phyloP scores from a whole-genome alignment of 2,113 vertebrate species.

The Phaethon lepturus region DNA sequence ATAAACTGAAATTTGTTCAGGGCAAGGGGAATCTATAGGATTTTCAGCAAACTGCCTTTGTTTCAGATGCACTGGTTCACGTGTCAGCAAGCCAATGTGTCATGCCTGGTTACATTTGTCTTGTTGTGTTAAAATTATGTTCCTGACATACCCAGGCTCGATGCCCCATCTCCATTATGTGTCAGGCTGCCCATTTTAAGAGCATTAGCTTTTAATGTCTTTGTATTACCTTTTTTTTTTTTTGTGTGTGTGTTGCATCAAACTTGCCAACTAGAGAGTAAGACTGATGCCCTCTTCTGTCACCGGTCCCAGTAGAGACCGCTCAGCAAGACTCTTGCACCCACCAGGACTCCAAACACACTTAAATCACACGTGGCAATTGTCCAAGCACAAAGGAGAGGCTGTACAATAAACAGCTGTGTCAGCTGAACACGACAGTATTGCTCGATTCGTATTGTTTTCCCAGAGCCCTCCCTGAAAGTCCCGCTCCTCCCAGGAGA shows the following conservation, averaged over 20 bases:
- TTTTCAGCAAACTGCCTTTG: constrained; percentile 42
- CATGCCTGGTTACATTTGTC: constrained; percentile 73
- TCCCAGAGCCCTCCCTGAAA: not conserved
- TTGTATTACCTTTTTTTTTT: constrained; percentile 33
- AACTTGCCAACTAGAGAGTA: not conserved
- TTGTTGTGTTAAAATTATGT: constrained; percentile 68
- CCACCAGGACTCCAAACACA: constrained; percentile 21
- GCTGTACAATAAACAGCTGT: constrained; percentile 10
- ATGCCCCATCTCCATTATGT: constrained; percentile 33
- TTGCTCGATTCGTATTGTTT: not conserved
- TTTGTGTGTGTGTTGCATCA: not conserved
- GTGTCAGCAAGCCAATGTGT: constrained; percentile 2
- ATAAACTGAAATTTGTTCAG: constrained; percentile 28
- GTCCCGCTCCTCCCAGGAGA: not conserved
- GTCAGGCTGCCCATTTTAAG: constrained; percentile 51
- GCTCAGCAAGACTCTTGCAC: not conserved
- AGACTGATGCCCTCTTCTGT: not conserved
- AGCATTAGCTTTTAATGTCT: constrained; percentile 53
- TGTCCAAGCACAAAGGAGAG: constrained; percentile 31
- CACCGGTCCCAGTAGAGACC: not conserved
- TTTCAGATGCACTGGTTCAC: constrained; percentile 26
- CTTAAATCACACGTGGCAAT: not conserved
- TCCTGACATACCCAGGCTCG: constrained; percentile 67
- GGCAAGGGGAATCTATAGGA: not conserved
- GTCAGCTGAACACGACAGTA: not conserved